Evolutionary conservation across 1,140 invertebrate species (phyloP).

Genomic region (Dermatophagoides farinae): DNA sequence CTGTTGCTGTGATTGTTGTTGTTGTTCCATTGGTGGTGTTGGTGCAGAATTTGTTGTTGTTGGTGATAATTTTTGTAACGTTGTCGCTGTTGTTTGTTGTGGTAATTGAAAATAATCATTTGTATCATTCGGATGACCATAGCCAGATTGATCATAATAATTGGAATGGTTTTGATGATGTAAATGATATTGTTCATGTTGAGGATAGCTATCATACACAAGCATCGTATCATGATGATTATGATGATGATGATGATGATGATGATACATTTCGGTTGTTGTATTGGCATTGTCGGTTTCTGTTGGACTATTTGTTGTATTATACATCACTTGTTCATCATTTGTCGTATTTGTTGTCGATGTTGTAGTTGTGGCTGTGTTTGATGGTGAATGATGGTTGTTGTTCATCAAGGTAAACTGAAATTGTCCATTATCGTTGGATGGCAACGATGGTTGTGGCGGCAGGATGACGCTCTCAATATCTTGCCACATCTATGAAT

Average conservation of each 20-base stretch:
- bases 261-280: slow-evolving; percentile 5
- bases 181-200: background rate
- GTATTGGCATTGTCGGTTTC: background rate
- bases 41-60: background rate
- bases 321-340: background rate
- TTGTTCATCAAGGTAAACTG: no score
- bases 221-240: background rate
- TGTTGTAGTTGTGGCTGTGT: background rate
- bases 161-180: background rate
- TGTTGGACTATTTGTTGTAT: no score
- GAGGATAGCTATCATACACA: background rate
- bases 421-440: no score
- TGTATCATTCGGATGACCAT: no score
- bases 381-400: background rate
- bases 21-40: slow-evolving; percentile 1
- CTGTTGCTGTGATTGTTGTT: slow-evolving; percentile 9
- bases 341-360: slow-evolving; percentile 11
- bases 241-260: background rate
- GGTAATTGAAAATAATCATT: no score
- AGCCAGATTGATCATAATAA: background rate
- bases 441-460: background rate
- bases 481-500: slow-evolving; percentile 21
- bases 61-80: background rate
- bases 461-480: slow-evolving; percentile 20
- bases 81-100: no score